Evolutionary conservation across 2,888 invertebrate genomes (phyloP), one percentile per base, ranked within the genome.

Genomic region (Hydrotaea cyrtoneurina): DNA sequence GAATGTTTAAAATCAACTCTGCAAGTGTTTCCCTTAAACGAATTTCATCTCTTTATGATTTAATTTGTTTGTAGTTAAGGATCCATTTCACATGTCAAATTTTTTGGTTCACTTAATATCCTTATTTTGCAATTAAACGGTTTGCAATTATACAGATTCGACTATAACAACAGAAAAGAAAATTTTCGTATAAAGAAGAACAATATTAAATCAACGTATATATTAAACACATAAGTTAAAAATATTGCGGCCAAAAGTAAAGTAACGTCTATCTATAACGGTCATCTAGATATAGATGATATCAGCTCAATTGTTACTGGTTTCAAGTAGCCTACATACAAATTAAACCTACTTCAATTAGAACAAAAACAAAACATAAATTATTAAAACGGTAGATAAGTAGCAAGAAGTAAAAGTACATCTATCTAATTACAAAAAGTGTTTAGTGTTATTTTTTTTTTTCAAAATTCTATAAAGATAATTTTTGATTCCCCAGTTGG

Each of bases 371-470:
- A 31, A 31, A 31, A 31, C 31, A 31, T 31, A 4, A n/a, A n/a
- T n/a, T n/a, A n/a, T n/a, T n/a, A 64, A 64, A 36, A 64, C 17
- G 17, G 17, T 10, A 64, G n/a, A 53, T 53, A 19, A 17, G 4
- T 21, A 21, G 17, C n/a, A 69, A 46, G 11, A 69, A 19, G 17
- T 46, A 46, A 15, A 66, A 21, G 31, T 80, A 83, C 80, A 69
- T 57, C 80, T 83, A 80, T 50, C 84, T 85, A 81, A 79, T 81
- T 85, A 85, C 78, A 81, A 78, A 75, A 80, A 66, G 50, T 53
- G 57, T 81, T 73, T 79, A n/a, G n/a, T n/a, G 36, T 79, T 43
- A 39, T 39, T 57, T 36, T 36, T 39, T 64, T 36, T 57, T 64
- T 23, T 72, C 64, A 78, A 79, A 78, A 79, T 76, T 46, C 66